Evolutionary conservation across 2,797 vertebrate genomes (phyloP).

Genomic region (Streptopelia turtur): DNA sequence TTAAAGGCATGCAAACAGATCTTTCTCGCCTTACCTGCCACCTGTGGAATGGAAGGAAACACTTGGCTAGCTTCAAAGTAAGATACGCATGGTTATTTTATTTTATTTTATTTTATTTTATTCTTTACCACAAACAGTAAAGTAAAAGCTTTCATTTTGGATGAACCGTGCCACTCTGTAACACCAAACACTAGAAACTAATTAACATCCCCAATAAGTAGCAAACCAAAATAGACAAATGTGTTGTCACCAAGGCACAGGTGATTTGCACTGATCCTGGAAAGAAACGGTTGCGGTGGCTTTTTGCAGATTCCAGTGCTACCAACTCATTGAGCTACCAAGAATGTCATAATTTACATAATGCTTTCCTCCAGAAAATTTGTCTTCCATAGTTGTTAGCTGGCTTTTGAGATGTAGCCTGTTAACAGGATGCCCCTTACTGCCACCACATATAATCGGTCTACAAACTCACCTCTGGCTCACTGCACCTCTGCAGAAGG

Average conservation of each 20-base stretch:
- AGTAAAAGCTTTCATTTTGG: background rate
- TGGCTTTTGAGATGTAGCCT: background rate
- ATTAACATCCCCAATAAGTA: background rate
- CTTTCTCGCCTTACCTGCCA: background rate
- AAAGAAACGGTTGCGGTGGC: background rate
- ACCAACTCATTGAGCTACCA: background rate
- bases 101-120: background rate
- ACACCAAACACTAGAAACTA: background rate
- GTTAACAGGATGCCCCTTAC: background rate
- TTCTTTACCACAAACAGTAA: background rate
- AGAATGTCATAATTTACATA: background rate
- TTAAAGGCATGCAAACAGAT: background rate
- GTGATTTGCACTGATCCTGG: background rate
- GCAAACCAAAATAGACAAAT: background rate
- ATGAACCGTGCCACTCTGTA: background rate
- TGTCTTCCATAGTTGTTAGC: background rate
- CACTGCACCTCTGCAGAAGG: background rate
- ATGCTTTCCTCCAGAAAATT: background rate
- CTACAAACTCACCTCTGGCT: background rate
- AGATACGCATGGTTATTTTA: background rate
- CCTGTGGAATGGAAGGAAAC: background rate
- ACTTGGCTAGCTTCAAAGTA: background rate
- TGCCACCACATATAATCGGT: fast-evolving
- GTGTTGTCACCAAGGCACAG: background rate
- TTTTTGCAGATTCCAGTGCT: background rate